phyloP scores from a whole-genome alignment of 1,140 invertebrate genomes.

The Nephila pilipes region DNA sequence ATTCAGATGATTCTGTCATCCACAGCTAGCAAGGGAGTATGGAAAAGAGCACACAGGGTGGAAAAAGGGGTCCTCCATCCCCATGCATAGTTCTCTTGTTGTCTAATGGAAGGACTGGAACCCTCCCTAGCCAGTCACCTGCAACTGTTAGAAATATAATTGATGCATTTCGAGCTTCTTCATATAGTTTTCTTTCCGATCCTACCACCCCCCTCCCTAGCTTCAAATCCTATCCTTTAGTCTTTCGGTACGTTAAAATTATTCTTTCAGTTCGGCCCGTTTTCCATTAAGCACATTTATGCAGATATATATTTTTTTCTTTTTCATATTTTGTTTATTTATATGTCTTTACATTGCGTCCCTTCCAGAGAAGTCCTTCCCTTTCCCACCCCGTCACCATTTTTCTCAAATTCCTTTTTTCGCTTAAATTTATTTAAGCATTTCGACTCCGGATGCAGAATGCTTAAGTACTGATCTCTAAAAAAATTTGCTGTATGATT shows the following conservation, averaged over 20 bases:
- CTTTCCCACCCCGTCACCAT: neutral
- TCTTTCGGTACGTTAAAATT: constrained; percentile 75
- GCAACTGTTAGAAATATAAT: constrained; percentile 76
- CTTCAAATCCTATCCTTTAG: constrained; percentile 59
- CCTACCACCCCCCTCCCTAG: neutral
- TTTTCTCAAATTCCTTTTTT: constrained; percentile 63
- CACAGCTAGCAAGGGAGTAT: constrained; percentile 62
- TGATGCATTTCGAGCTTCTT: constrained; percentile 74
- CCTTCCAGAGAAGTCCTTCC: constrained; percentile 51
- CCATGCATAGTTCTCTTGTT: constrained; percentile 44
- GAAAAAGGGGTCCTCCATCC: neutral
- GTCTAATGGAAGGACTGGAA: constrained; percentile 71
- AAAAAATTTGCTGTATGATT: constrained; percentile 67
- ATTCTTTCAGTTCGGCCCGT: constrained; percentile 67
- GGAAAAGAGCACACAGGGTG: constrained; percentile 40
- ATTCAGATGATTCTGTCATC: constrained; percentile 72
- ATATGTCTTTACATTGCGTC: constrained; percentile 71
- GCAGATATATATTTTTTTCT: constrained; percentile 37
- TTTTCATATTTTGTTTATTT: constrained; percentile 73
- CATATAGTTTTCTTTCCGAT: constrained; percentile 51
- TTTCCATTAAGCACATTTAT: constrained; percentile 75
- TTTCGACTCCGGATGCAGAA: constrained; percentile 64
- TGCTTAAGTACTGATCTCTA: constrained; percentile 61
- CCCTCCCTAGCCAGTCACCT: constrained; percentile 71
- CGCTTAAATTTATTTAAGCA: constrained; percentile 67